Base-by-base conservation (phyloP, 1,140 invertebrate species). In the Pseudomyrmex flavicornis region DNA sequence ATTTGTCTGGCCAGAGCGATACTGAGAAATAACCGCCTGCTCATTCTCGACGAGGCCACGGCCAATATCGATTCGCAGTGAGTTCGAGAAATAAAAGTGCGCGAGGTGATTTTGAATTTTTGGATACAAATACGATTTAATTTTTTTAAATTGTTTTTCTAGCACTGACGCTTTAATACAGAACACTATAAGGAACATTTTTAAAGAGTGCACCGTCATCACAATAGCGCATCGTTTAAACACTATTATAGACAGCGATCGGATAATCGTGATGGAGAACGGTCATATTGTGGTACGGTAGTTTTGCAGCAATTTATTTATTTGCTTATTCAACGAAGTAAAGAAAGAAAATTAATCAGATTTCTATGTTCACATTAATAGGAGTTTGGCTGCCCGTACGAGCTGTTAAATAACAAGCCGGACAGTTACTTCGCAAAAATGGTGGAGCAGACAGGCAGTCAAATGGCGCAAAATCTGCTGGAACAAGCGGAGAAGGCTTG, bases 1-100 rank as follows among this genome's bases (percentile, higher is more conserved):
- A 94, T 99, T 48, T 98, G 98, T 88, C 93, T 99, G 74, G 97
- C 97, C 0, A 94, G 98, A 80, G 97, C 97, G 0, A 95, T 98
- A 50, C 92, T 98, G 1, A 94, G 96, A 10, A 97, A 97, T 46
- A 97, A 97, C 91, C 96, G 96, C 89, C 95, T 97, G 46, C 90
- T 97, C 1, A 95, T 97, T 12, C 93, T 97, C 74, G 96, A 97
- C 87, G 96, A 97, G 92, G 96, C 96, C 10, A 97, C 96, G 0
- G 96, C 96, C 15, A 97, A 97, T 90, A 96, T 97, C 13, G 96
- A 97, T 93, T 95, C 95, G 17, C 95, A 96, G 96, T 97, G 92
- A 88, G 59, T 70, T 72, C 1, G 15, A 69, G 0, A 8, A 5
- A 22, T 35, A 35, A 35, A 35, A 35, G 4, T 35, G 3, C 26